These are phyloP conservation scores for Nowickia ferox DNA, from an alignment of 2,888 invertebrate species.

Conservation along the genomic window DNA sequence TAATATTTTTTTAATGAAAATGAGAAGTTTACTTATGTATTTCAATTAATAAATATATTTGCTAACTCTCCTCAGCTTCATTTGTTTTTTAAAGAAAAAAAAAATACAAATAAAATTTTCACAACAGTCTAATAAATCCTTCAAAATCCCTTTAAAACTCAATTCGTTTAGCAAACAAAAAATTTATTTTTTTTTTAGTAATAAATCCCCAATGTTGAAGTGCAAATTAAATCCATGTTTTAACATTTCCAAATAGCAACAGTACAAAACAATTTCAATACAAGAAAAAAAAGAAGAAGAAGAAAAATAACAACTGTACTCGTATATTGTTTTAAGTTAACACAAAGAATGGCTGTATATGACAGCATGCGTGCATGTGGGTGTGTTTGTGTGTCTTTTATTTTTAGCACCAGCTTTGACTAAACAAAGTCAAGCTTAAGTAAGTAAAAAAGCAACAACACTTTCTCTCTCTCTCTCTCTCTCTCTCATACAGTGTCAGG, in stretches of 20 bases:
- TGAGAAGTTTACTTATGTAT: neutral
- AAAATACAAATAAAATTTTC: neutral
- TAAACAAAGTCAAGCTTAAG: constrained; percentile 44
- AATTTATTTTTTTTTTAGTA: neutral
- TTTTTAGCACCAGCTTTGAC: constrained; percentile 24
- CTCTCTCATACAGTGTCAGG: neutral
- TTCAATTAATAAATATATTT: neutral
- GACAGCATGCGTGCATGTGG: neutral
- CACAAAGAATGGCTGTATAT: constrained; percentile 1
- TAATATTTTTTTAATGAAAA: too few species aligned
- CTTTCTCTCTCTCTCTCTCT: neutral
- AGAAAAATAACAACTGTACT: constrained; percentile 37
- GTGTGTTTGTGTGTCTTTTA: neutral
- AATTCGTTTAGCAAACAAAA: constrained; percentile 12
- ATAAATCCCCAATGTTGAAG: constrained; percentile 35
- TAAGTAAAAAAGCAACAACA: constrained; percentile 31
- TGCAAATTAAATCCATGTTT: constrained; percentile 31
- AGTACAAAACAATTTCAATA: neutral
- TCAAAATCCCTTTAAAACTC: constrained; percentile 33
- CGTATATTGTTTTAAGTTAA: constrained; percentile 27
- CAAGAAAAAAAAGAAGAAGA: neutral
- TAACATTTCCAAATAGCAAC: neutral
- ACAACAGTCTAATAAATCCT: constrained; percentile 11
- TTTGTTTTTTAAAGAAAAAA: neutral
- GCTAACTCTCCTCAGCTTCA: neutral